Evolutionary conservation across 2,888 invertebrate genomes (phyloP).

Genomic region (Rhabditoides inermis): DNA sequence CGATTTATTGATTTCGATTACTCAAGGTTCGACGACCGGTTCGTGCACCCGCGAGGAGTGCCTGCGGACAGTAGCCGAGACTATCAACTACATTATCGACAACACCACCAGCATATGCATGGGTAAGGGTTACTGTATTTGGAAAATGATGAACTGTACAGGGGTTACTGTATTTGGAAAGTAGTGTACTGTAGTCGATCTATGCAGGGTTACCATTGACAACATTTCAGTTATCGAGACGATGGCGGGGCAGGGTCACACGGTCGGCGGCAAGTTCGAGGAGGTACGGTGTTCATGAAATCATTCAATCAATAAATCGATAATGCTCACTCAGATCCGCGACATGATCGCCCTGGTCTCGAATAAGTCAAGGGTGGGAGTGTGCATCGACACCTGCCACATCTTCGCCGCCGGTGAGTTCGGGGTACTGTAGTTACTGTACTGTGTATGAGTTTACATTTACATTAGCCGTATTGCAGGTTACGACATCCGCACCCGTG

Average conservation of each 20-base stretch:
- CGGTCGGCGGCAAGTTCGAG: conserved; percentile 55
- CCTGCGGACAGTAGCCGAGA: conserved; percentile 52
- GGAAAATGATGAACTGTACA: no score
- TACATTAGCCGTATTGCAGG: no score
- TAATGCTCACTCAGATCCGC: conserved; percentile 1
- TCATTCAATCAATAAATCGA: no score
- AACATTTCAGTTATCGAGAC: conserved; percentile 54
- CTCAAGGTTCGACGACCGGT: conserved; percentile 54
- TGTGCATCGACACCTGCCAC: conserved; percentile 54
- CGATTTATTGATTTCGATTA: not conserved
- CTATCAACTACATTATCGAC: conserved; percentile 52
- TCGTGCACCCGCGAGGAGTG: conserved; percentile 47
- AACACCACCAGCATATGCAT: conserved; percentile 28
- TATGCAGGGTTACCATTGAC: no score
- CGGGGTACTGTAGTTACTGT: not conserved
- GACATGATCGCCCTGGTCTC: conserved; percentile 31
- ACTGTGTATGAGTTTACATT: no score
- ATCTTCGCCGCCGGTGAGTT: conserved; percentile 44
- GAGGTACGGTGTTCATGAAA: conserved; percentile 52
- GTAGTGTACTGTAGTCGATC: conserved; percentile 25
- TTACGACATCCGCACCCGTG: conserved; percentile 53
- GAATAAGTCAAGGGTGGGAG: conserved; percentile 54
- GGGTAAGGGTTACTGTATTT: conserved; percentile 9
- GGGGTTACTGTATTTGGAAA: no score
- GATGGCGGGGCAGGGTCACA: conserved; percentile 54